phyloP scores from a whole-genome alignment of 1,140 invertebrate genomes.

The Copidosoma floridanum region DNA sequence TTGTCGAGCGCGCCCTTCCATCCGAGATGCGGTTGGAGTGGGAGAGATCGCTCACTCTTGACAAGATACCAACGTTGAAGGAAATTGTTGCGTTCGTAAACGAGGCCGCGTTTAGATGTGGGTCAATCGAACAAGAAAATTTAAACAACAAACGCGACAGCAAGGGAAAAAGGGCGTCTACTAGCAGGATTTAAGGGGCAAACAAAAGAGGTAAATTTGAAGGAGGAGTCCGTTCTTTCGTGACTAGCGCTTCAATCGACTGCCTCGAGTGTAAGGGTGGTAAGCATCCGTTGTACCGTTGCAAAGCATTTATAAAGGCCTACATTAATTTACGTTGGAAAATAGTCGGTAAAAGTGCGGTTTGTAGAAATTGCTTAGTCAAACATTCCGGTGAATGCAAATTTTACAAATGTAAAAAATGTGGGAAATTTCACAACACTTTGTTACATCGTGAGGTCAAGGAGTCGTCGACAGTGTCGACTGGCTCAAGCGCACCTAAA shows the following conservation, averaged over 20 bases:
- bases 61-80: neutral
- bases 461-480: no score
- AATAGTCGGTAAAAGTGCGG: neutral
- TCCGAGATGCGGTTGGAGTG: slow-evolving; percentile 12
- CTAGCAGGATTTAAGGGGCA: neutral
- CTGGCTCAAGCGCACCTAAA: no score
- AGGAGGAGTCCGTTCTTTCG: neutral
- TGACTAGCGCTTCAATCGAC: neutral
- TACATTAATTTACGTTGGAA: no score
- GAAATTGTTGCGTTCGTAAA: slow-evolving; percentile 16
- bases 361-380: neutral
- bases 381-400: neutral
- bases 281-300: neutral
- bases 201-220: neutral
- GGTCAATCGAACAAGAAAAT: neutral
- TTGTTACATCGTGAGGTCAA: no score
- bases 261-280: neutral
- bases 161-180: no score
- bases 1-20: slow-evolving; percentile 19
- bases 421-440: neutral
- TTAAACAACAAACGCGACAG: no score
- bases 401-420: neutral
- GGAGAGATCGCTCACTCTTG: slow-evolving; percentile 21
- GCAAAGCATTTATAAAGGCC: no score
- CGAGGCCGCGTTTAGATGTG: neutral